Evolutionary conservation across 2,797 vertebrate species (phyloP).

Genomic region (Australoheros facetus): DNA sequence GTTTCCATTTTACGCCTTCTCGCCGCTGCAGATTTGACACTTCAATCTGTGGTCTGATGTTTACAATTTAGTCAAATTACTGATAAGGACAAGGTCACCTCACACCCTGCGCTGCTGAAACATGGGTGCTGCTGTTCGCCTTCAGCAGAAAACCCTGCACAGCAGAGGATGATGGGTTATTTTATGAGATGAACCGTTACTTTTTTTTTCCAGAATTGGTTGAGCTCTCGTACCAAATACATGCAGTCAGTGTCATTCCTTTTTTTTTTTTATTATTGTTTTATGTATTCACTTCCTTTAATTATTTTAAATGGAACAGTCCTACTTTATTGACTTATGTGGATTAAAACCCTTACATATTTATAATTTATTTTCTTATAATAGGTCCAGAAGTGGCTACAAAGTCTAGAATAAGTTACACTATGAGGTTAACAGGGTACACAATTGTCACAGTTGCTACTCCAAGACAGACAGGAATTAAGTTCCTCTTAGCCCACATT

Average conservation of each 20-base stretch:
- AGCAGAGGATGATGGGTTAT: slow-evolving; percentile 26
- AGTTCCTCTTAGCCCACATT: slow-evolving; percentile 6
- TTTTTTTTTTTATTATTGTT: slow-evolving; percentile 20
- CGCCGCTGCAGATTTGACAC: slow-evolving; percentile 77
- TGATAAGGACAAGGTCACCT: slow-evolving; percentile 37
- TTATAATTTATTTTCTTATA: background rate
- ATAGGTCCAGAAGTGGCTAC: background rate
- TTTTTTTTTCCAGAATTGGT: slow-evolving; percentile 65
- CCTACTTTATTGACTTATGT: background rate
- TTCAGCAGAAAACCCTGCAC: slow-evolving; percentile 31
- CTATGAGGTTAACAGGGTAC: slow-evolving; percentile 38
- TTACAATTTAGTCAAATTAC: slow-evolving; percentile 20
- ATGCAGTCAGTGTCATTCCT: slow-evolving; percentile 73
- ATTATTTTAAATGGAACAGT: slow-evolving; percentile 43
- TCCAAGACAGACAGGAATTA: slow-evolving; percentile 2
- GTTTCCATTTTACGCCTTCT: slow-evolving; percentile 89
- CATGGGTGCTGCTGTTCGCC: slow-evolving; percentile 17
- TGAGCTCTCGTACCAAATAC: slow-evolving; percentile 76
- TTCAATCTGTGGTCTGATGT: slow-evolving; percentile 25
- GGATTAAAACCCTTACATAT: slow-evolving; percentile 2
- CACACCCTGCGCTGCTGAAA: slow-evolving; percentile 23
- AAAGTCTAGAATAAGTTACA: background rate
- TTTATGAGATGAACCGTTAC: slow-evolving; percentile 32
- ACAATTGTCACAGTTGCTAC: slow-evolving; percentile 23
- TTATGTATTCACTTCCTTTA: slow-evolving; percentile 12